Conservation (phyloP, 2,797 vertebrate species). For the Delichon dasypus region DNA sequence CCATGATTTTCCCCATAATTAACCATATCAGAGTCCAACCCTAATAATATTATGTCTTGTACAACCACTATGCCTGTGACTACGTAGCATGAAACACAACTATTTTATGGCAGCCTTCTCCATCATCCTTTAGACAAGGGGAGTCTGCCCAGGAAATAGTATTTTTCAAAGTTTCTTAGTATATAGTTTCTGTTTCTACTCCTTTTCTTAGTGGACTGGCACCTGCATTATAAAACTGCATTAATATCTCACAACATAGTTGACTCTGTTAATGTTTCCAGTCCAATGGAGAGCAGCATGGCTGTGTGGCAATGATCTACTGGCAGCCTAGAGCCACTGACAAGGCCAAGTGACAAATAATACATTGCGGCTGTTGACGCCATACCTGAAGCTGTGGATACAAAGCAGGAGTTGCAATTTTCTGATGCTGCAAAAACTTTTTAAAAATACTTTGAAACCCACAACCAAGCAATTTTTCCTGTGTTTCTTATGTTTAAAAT, state of each 20-base stretch:
- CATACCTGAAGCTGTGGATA: not conserved
- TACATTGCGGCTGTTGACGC: not conserved
- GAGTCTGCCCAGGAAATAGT: not conserved
- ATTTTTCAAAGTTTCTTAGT: not conserved
- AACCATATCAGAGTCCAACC: not conserved
- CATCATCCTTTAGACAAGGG: not conserved
- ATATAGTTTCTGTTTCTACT: not conserved
- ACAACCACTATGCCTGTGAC: not conserved
- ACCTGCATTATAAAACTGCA: not conserved
- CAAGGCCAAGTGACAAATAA: constrained; percentile 28
- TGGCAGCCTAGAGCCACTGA: not conserved
- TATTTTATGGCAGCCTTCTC: not conserved
- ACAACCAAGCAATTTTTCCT: not conserved
- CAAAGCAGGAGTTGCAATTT: not conserved
- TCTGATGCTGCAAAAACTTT: not conserved
- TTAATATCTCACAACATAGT: not conserved
- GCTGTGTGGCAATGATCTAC: not conserved
- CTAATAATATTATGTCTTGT: not conserved
- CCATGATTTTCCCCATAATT: not conserved
- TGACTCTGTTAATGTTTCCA: not conserved
- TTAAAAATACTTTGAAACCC: not conserved
- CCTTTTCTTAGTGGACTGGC: not conserved
- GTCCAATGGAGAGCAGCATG: not conserved
- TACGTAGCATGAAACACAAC: not conserved
- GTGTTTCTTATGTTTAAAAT: not conserved